These are phyloP conservation scores for Falco biarmicus DNA, from an alignment of 2,797 vertebrate species.

Conservation along the genomic window DNA sequence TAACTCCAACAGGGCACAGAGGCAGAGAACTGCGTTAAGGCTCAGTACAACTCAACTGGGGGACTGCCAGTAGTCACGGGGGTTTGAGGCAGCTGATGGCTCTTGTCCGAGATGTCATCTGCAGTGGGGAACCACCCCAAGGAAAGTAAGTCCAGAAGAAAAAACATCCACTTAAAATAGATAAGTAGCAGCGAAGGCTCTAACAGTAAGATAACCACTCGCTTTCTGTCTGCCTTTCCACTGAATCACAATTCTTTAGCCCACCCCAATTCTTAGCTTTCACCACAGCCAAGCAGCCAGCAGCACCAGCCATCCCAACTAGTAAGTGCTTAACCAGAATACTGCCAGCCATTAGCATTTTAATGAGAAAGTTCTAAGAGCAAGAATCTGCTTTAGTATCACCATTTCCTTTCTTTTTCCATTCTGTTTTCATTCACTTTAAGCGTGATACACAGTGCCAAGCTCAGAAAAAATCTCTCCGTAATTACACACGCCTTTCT, in stretches of 20 bases:
- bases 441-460: not conserved
- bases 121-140: not conserved
- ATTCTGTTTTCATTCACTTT: slow-evolving; percentile 1
- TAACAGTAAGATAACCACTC: not conserved
- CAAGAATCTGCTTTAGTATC: not conserved
- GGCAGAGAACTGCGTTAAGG: not conserved
- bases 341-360: not conserved
- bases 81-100: not conserved
- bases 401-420: not conserved
- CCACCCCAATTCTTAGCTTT: not conserved
- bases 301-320: not conserved
- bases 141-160: not conserved
- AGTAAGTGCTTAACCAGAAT: not conserved
- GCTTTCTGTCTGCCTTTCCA: not conserved
- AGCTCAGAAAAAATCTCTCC: not conserved
- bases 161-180: not conserved
- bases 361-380: not conserved
- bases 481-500: not conserved
- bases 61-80: not conserved
- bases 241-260: not conserved
- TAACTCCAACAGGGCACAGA: not conserved
- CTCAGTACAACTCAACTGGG: not conserved
- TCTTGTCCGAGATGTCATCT: not conserved
- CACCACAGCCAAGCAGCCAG: not conserved
- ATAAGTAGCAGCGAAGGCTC: not conserved